Conservation (phyloP, 35 echinoderm and acorn worm species). For the Ptychodera flava region DNA sequence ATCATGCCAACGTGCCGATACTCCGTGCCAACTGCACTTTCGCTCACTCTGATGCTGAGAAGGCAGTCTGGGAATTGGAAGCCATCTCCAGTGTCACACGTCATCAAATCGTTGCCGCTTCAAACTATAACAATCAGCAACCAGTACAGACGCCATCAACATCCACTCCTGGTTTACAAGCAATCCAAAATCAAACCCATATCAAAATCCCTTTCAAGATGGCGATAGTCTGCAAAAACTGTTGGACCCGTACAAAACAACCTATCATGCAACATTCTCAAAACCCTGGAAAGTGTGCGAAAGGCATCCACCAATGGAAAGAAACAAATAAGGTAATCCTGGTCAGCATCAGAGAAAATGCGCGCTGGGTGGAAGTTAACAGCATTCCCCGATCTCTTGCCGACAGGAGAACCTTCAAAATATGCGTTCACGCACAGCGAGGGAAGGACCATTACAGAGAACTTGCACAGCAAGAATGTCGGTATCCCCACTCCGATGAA, state of each 20-base stretch:
- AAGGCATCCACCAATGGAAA: neutral
- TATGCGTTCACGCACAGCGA: neutral
- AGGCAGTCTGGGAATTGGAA: neutral
- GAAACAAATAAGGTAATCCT: neutral
- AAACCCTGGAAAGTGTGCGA: neutral
- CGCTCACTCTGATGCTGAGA: neutral
- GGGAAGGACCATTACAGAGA: constrained; percentile 24
- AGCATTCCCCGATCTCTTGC: neutral
- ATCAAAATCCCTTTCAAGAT: neutral
- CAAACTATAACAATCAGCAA: too few species aligned
- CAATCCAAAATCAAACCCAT: too few species aligned
- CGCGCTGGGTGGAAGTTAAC: neutral
- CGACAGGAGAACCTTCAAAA: neutral
- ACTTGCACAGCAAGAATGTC: constrained; percentile 45
- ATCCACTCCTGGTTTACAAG: too few species aligned
- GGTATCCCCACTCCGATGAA: constrained; percentile 63
- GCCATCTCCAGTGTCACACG: neutral
- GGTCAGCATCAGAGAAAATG: neutral
- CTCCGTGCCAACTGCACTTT: neutral
- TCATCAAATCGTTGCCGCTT: neutral
- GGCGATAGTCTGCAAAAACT: neutral
- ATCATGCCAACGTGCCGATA: neutral
- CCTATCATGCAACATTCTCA: neutral
- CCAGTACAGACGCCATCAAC: too few species aligned
- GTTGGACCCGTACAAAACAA: neutral